Base-by-base conservation (phyloP, 2,888 invertebrate genomes). In the Ennomos fuscantarius region DNA sequence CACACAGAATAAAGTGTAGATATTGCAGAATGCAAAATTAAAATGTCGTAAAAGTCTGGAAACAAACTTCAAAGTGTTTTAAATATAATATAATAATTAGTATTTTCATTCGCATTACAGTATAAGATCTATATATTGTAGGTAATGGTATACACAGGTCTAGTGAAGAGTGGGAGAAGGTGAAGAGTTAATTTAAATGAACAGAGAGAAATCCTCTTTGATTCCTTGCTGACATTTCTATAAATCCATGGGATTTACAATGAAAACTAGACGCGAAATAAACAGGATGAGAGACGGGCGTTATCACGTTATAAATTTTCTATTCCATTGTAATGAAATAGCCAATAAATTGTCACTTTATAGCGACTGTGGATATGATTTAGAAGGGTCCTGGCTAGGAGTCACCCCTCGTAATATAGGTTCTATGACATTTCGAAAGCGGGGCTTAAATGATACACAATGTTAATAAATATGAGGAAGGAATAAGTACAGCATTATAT, bases 291-390 rank as follows among this genome's bases (percentile, higher is more conserved):
- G 79, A 82, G 82, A 79, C 68, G 75, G 70, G 78, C 78, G 79
- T 92, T 90, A 88, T 83, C 91, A 90, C 89, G 79, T 86, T 72
- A 87, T 92, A 91, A 90, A 91, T 89, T 84, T 81, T 78, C 76
- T 70, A 68, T 65, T 63, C 79, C 72, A 81, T 92, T 90, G 87
- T 91, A 72, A 76, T 79, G 76, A 78, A 82, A 86, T 86, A 75
- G 78, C 82, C 84, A 89, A 91, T 91, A 91, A 90, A 91, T 92
- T 86, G 87, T 86, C 87, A 79, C 78, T 74, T 79, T 79, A 78
- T 82, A 69, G 68, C 63, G 62, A 62, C 57, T 52, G 58, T 71
- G 67, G 62, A 55, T 65, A 55, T 70, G 57, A 68, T 62, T 62
- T 55, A 68, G 62, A 63, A 72, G 72, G 78, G 77, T 74, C 67